phyloP scores from a whole-genome alignment of 2,797 vertebrate genomes.

The Pseudopleuronectes americanus region DNA sequence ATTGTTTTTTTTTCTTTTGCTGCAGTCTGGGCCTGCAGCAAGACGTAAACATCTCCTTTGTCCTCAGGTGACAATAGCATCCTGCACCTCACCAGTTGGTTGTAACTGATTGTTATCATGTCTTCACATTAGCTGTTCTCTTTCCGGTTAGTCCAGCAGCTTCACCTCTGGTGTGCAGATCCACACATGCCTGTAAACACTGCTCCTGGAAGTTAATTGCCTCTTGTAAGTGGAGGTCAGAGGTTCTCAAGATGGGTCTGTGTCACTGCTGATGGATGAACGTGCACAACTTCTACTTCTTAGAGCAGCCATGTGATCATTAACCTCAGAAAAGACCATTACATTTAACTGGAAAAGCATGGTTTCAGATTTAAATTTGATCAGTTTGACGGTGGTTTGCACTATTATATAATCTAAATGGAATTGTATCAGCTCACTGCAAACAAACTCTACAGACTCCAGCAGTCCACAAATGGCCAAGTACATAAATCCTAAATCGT shows the following conservation, averaged over 20 bases:
- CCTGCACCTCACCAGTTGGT: slow-evolving; percentile 8
- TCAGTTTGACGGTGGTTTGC: background rate
- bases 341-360: background rate
- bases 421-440: too few relatives aligned
- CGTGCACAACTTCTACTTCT: slow-evolving; percentile 8
- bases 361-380: background rate
- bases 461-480: too few relatives aligned
- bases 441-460: too few relatives aligned
- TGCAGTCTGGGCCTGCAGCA: slow-evolving; percentile 23
- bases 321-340: background rate
- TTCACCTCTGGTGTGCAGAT: slow-evolving; percentile 39
- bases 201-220: slow-evolving; percentile 49
- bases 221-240: slow-evolving; percentile 40
- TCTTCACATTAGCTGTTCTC: slow-evolving; percentile 21
- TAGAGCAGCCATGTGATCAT: background rate
- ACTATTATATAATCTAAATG: too few relatives aligned
- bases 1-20: background rate
- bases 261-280: slow-evolving; percentile 42
- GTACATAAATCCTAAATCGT: too few relatives aligned
- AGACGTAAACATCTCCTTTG: slow-evolving; percentile 39
- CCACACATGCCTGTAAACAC: slow-evolving; percentile 33
- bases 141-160: slow-evolving; percentile 12
- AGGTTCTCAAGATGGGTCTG: slow-evolving; percentile 8
- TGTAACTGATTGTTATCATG: slow-evolving; percentile 38
- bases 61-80: slow-evolving; percentile 37